Base-by-base conservation (phyloP, 1,140 invertebrate genomes). In the Harpegnathos saltator region DNA sequence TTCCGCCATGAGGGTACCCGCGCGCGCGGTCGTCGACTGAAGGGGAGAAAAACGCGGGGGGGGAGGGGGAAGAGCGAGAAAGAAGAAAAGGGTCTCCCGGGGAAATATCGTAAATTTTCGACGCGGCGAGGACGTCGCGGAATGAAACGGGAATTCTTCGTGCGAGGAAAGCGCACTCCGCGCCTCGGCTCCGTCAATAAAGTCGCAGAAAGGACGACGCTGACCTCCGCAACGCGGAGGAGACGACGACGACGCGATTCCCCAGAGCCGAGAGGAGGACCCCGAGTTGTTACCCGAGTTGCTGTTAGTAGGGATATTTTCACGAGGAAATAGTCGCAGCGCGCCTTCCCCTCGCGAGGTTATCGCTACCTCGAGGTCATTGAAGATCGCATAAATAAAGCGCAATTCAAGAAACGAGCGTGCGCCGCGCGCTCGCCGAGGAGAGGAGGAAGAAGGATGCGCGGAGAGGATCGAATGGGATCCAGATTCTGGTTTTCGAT, bases 181-280 rank as follows among this genome's bases (percentile, higher is more conserved):
- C 75, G 75, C 75, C 29, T 78, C 75, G 24, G 24, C 52, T 56
- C 29, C 52, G 75, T 69, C 75, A 80, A 58, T 84, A 86, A 86
- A 86, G n/a, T 84, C 68, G 52, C 33, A 38, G 82, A 69, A 84
- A 84, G 56, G 29, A 58, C 38, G 54, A 80, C 65, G 65, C 33
- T 48, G 63, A 69, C 63, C 52, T 17, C 52, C 12, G 48, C 24
- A n/a, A 19, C 56, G 52, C 44, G 48, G 3, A 48, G 50, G n/a
- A n/a, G n/a, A 54, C 7, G 33, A 44, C 38, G 22, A 58, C 61
- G 77, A 82, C 48, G 24, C 58, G 65, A 84, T 66, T 69, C 65
- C 56, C 50, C 5, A 24, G 82, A 29, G 38, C 48, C 81, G 24
- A 63, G 84, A 48, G 63, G 62, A 59, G 59, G 19, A 52, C 26